Conservation (phyloP, 2,113 vertebrate genomes). For the Datnioides undecimradiatus region DNA sequence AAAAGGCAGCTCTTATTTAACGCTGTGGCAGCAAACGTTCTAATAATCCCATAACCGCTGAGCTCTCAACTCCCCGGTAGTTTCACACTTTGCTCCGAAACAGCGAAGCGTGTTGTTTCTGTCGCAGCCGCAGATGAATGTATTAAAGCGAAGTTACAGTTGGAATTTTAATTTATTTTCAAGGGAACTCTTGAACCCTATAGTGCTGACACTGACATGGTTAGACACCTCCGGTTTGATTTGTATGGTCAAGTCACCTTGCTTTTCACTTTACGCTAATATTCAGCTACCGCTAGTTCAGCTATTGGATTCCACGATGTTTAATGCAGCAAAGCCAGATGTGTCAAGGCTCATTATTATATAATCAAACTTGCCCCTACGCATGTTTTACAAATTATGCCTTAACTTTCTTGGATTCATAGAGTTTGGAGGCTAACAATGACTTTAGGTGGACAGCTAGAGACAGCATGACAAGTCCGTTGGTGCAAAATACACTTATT, state of each 20-base stretch:
- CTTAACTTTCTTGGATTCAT: conserved; percentile 1
- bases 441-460: neutral
- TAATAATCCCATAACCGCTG: conserved; percentile 34
- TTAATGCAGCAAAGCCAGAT: neutral
- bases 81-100: conserved; percentile 36
- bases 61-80: conserved; percentile 44
- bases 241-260: neutral
- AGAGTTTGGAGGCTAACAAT: neutral
- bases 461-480: conserved; percentile 24
- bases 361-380: neutral
- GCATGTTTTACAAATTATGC: neutral
- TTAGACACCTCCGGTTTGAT: neutral
- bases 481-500: conserved; percentile 7
- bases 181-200: conserved; percentile 35
- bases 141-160: conserved; percentile 50
- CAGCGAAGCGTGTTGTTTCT: conserved; percentile 18
- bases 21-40: conserved; percentile 28
- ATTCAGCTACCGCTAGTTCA: neutral
- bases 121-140: conserved; percentile 28
- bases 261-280: neutral
- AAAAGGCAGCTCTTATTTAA: conserved; percentile 46
- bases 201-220: too few species aligned
- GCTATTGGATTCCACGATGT: neutral
- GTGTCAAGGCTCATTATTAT: neutral
- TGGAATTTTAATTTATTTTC: conserved; percentile 43